Evolutionary conservation across 2,888 invertebrate species (phyloP).

Genomic region (Melikaiella ostensackeni): DNA sequence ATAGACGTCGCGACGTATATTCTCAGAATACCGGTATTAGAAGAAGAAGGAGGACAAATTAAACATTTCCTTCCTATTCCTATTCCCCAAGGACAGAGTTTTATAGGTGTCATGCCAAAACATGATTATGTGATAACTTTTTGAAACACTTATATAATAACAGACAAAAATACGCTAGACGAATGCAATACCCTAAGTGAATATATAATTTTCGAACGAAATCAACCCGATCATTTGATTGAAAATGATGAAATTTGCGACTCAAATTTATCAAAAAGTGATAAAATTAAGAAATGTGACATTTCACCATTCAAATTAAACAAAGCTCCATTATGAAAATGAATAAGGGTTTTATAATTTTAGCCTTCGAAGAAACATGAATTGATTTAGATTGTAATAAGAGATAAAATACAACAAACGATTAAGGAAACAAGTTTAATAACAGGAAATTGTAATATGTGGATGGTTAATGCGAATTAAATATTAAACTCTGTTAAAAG

Average conservation of each 20-base stretch:
- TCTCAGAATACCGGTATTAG: too few species aligned
- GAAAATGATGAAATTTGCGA: not conserved
- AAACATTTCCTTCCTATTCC: too few species aligned
- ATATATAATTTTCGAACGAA: not conserved
- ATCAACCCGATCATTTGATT: not conserved
- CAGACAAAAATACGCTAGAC: not conserved
- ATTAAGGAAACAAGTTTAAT: not conserved
- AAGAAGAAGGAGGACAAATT: too few species aligned
- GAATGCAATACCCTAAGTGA: not conserved
- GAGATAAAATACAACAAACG: not conserved
- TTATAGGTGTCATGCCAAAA: too few species aligned
- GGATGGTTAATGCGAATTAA: too few species aligned
- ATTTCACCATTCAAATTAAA: not conserved
- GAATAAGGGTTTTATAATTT: not conserved
- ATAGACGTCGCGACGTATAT: too few species aligned
- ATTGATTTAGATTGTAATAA: not conserved
- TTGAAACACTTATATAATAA: too few species aligned
- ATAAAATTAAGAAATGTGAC: not conserved
- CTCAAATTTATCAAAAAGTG: not conserved
- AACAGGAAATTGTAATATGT: too few species aligned
- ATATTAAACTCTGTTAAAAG: too few species aligned
- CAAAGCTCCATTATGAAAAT: not conserved
- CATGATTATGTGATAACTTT: too few species aligned
- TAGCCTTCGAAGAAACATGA: too few species aligned
- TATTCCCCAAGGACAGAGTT: too few species aligned